phyloP scores from a whole-genome alignment of 2,888 invertebrate species.

The Tillus elongatus region DNA sequence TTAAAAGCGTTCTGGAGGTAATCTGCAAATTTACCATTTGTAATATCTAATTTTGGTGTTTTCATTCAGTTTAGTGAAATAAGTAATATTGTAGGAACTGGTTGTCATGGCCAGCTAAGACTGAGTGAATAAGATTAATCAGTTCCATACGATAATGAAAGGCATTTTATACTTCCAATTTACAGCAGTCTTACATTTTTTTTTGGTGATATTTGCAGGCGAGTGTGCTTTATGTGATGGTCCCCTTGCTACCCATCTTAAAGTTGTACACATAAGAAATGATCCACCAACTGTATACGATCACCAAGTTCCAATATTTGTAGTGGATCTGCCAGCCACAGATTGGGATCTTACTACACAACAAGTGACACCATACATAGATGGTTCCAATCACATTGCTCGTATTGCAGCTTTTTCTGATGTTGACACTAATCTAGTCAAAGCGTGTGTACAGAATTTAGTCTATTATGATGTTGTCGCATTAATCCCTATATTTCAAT shows the following conservation, averaged over 20 bases:
- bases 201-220: no score
- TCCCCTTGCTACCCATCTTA: conserved; percentile 80
- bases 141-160: no score
- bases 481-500: conserved; percentile 54
- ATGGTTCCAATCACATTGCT: conserved; percentile 86
- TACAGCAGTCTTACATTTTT: no score
- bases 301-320: conserved; percentile 82
- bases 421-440: conserved; percentile 88
- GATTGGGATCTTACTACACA: conserved; percentile 93
- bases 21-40: no score
- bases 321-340: conserved; percentile 40
- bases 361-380: conserved; percentile 78
- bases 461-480: conserved; percentile 64
- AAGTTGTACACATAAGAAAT: conserved; percentile 71
- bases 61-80: no score
- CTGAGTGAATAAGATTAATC: no score
- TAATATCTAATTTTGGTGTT: no score
- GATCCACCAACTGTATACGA: conserved; percentile 77
- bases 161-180: no score
- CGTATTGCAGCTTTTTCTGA: conserved; percentile 84
- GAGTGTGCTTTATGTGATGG: conserved; percentile 55
- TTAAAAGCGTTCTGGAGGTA: no score
- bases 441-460: conserved; percentile 88
- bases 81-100: no score
- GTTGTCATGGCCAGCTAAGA: no score